Conservation (phyloP, 2,113 vertebrate species). For the Heterocephalus glaber region DNA sequence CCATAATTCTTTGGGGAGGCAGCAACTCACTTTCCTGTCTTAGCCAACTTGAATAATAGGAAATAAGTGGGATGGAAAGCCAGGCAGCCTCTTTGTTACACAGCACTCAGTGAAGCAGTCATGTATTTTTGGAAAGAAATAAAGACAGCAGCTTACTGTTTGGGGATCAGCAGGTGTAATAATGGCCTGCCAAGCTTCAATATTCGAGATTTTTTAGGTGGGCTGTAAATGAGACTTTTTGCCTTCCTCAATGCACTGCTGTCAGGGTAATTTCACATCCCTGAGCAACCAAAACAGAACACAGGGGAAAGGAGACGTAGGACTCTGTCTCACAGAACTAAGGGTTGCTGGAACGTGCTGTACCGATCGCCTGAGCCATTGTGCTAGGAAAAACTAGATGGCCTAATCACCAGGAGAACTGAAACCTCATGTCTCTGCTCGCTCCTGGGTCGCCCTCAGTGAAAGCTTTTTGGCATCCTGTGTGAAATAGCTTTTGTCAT, state of each 20-base stretch:
- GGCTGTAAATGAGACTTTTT: conserved; percentile 38
- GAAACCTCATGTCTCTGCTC: neutral
- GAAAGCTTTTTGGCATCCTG: neutral
- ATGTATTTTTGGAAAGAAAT: conserved; percentile 56
- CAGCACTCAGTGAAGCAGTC: conserved; percentile 30
- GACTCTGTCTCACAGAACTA: neutral
- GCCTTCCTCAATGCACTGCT: neutral
- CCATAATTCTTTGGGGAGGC: conserved; percentile 1
- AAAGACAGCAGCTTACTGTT: conserved; percentile 34
- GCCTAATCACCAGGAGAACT: neutral
- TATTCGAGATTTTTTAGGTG: conserved; percentile 23
- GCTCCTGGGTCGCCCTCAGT: neutral
- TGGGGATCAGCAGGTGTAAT: neutral
- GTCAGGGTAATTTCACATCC: neutral
- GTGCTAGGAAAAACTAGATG: neutral
- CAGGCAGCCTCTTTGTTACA: conserved; percentile 58
- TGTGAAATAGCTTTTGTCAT: neutral
- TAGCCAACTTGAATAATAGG: conserved; percentile 15
- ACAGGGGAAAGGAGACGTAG: neutral
- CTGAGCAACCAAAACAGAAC: neutral
- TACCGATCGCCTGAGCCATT: neutral
- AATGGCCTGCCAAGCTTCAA: conserved; percentile 47
- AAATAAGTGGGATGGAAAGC: neutral
- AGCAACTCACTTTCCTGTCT: neutral
- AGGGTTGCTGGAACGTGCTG: neutral